phyloP scores from a whole-genome alignment of 2,113 vertebrate species.

The Pampusana beccarii region DNA sequence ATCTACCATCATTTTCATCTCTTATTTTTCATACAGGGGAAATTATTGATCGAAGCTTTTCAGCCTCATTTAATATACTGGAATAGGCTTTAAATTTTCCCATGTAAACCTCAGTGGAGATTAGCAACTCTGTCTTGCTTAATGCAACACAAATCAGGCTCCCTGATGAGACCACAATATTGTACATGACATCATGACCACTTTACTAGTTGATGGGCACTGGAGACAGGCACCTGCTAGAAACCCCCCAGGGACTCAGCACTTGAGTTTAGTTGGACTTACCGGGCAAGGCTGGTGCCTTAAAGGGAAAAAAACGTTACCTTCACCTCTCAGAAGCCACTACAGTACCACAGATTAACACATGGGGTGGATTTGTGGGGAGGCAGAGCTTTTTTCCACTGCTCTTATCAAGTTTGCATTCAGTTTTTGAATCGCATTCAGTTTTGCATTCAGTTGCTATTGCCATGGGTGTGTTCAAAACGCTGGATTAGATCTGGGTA shows the following conservation, averaged over 20 bases:
- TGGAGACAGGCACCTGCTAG: neutral
- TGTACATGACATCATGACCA: neutral
- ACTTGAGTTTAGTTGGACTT: neutral
- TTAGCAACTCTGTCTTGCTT: slow-evolving; percentile 11
- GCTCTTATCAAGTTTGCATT: neutral
- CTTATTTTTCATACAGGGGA: slow-evolving; percentile 71
- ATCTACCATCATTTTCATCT: slow-evolving; percentile 70
- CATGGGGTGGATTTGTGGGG: neutral
- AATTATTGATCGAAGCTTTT: slow-evolving; percentile 72
- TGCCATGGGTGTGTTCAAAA: neutral
- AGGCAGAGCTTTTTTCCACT: neutral
- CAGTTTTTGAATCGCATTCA: neutral
- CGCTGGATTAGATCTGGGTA: neutral
- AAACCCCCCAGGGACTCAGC: neutral
- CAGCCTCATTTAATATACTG: slow-evolving; percentile 68
- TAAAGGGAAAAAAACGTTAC: neutral
- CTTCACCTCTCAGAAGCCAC: neutral
- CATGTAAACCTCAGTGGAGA: slow-evolving; percentile 52
- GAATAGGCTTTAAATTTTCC: slow-evolving; percentile 66
- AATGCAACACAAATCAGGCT: slow-evolving; percentile 42
- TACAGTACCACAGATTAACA: neutral
- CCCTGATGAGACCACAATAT: neutral
- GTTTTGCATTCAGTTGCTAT: neutral
- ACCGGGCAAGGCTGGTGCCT: neutral
- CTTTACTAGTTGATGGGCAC: neutral